These are phyloP conservation scores for Entelurus aequoreus DNA, from an alignment of 2,113 vertebrate species.

Conservation along the genomic window DNA sequence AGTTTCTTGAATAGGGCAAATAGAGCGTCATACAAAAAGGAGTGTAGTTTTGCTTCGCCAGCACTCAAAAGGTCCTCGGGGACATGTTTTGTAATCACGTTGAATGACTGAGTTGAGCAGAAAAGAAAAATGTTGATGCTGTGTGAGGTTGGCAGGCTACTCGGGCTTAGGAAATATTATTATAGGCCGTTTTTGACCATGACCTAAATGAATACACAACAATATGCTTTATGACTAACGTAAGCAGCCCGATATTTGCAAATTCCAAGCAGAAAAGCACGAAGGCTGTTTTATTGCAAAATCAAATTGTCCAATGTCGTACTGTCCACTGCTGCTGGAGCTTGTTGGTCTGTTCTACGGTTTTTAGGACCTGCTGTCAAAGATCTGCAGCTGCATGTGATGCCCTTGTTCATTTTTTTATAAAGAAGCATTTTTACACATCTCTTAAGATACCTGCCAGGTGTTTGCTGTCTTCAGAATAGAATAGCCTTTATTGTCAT, in stretches of 20 bases:
- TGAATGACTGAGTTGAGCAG: conserved; percentile 30
- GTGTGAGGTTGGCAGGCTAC: conserved; percentile 13
- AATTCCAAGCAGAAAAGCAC: not conserved
- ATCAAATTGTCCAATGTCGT: too few relatives aligned
- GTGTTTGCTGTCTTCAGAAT: too few relatives aligned
- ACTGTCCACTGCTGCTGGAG: too few relatives aligned
- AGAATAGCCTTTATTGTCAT: too few relatives aligned
- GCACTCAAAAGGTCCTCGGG: conserved; percentile 35
- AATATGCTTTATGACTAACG: conserved; percentile 8
- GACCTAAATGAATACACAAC: conserved; percentile 39
- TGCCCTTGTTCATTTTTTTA: too few relatives aligned
- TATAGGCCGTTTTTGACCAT: conserved; percentile 38
- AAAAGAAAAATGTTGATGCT: conserved; percentile 15
- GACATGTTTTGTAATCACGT: conserved; percentile 40
- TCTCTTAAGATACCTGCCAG: too few relatives aligned
- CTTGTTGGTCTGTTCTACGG: too few relatives aligned
- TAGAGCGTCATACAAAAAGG: conserved; percentile 13
- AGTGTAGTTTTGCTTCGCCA: conserved; percentile 23
- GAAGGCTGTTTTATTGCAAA: not conserved
- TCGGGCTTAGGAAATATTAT: conserved; percentile 30
- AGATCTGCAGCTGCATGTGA: too few relatives aligned
- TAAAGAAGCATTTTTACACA: too few relatives aligned
- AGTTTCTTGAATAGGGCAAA: conserved; percentile 1
- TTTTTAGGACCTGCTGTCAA: too few relatives aligned
- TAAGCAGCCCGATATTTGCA: not conserved